Evolutionary conservation across 2,888 invertebrate genomes (phyloP).

Genomic region (Mythimna lalbum): DNA sequence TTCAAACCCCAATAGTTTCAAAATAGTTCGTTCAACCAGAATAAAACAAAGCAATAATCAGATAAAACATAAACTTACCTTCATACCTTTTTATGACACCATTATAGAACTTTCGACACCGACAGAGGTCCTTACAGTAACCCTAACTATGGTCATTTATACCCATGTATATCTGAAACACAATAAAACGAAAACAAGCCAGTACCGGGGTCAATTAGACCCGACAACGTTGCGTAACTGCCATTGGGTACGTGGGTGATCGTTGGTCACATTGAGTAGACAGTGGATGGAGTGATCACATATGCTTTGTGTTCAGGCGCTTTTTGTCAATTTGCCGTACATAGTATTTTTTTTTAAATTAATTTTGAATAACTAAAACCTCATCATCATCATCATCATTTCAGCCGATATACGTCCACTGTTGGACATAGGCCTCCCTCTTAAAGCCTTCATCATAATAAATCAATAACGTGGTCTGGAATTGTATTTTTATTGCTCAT

Average conservation of each 20-base stretch:
- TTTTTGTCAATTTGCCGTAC: background rate
- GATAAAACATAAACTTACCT: constrained; percentile 11
- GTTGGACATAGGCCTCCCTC: too few species aligned
- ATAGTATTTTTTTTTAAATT: background rate
- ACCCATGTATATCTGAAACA: constrained; percentile 41
- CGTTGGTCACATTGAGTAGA: constrained; percentile 17
- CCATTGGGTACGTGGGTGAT: constrained; percentile 26
- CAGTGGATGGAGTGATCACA: constrained; percentile 24
- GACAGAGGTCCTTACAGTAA: constrained; percentile 2
- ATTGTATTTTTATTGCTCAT: too few species aligned
- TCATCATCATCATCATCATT: too few species aligned
- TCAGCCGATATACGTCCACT: too few species aligned
- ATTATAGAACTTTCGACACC: constrained; percentile 25
- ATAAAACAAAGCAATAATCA: background rate
- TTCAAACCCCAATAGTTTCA: too few species aligned
- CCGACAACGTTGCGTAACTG: constrained; percentile 54
- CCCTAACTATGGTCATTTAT: constrained; percentile 38
- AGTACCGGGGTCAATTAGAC: constrained; percentile 52
- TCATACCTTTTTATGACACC: constrained; percentile 19
- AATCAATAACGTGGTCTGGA: too few species aligned
- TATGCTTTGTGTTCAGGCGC: background rate
- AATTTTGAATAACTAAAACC: too few species aligned
- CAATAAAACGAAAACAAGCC: constrained; percentile 56
- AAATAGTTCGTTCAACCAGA: too few species aligned
- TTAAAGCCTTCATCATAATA: too few species aligned